Evolutionary conservation across 2,113 vertebrate genomes (phyloP), one percentile per base, ranked within the genome.

Genomic region (Setophaga kirtlandii): DNA sequence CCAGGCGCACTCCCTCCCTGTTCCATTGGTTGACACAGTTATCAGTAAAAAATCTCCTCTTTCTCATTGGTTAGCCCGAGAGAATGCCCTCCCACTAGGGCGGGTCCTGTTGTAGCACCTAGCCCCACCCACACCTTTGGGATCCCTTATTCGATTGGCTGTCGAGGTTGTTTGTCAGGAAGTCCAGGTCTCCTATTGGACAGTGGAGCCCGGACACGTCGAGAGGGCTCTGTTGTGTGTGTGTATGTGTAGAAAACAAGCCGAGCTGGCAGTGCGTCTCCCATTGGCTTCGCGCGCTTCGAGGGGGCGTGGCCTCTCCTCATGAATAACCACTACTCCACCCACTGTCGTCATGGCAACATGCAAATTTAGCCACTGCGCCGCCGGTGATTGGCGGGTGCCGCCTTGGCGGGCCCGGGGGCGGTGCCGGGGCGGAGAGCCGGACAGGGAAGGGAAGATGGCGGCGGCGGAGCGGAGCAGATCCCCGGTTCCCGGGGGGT

Each of bases 401-500:
- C 30, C 62, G 20, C 63, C 67, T 30, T 73, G 79, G 94, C 49
- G 70, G 80, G 68, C 35, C 41, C 13, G 74, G 53, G 78, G 68
- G 82, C 23, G 79, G 73, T 37, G 65, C 49, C n/a, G 39, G 44
- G 31, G 28, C 46, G 70, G 88, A 49, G 71, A 74, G 56, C 70
- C 47, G 79, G 79, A 52, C 67, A 90, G 74, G 93, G 92, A 98
- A 98, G 97, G 93, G 92, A 98, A 98, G 97, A 98, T 96, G 91
- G 94, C 98, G 98, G 98, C 98, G 97, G 89, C 98, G 85, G 98
- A 98, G 75, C 96, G 98, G 64, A 97, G 94, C 89, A 96, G 97
- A 97, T 99, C 99, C 93, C 98, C 96, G 94, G 97, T 55, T 65
- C 27, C 76, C 56, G 96, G 97, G 97, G 98, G 99, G 22, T 98